A percentile compares a stretch with the other conserved stretches of the same genome.
phyloP scores from a whole-genome alignment of 2,113 vertebrate genomes.

The Taxidea taxus region DNA sequence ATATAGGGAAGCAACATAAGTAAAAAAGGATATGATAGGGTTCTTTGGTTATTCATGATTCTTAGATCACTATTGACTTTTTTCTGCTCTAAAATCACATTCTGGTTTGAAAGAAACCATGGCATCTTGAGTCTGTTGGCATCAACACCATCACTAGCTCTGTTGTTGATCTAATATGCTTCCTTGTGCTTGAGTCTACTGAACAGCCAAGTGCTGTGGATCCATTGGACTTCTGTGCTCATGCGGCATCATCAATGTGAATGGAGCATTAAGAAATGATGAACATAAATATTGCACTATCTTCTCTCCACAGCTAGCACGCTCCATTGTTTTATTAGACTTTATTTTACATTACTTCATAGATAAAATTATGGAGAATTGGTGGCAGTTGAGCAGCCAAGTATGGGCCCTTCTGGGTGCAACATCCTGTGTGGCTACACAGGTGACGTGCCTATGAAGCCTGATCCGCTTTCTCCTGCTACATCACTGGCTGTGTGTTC shows the following conservation, averaged over 20 bases:
- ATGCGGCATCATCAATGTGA: not conserved
- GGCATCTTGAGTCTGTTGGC: not conserved
- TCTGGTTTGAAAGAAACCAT: not conserved
- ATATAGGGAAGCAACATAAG: not conserved
- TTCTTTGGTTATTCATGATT: not conserved
- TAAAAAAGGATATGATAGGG: not conserved
- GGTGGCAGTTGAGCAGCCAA: not conserved
- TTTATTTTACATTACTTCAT: not conserved
- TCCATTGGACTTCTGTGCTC: not conserved
- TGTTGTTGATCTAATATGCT: accelerated
- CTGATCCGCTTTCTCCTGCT: not conserved
- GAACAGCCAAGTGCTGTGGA: too few species aligned
- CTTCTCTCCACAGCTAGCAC: not conserved
- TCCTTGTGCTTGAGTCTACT: not conserved
- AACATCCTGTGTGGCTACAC: not conserved
- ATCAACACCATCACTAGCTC: not conserved
- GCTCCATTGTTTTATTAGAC: not conserved
- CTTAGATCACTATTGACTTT: not conserved
- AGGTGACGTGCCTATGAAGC: too few species aligned
- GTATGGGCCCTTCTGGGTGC: not conserved
- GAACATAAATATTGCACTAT: too few species aligned
- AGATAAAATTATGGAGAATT: not conserved
- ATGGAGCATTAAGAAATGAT: not conserved
- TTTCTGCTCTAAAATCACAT: not conserved
- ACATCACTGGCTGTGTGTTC: not conserved